These are phyloP conservation scores for Sarcoramphus papa DNA, from an alignment of 2,797 vertebrate species.

Conservation along the genomic window DNA sequence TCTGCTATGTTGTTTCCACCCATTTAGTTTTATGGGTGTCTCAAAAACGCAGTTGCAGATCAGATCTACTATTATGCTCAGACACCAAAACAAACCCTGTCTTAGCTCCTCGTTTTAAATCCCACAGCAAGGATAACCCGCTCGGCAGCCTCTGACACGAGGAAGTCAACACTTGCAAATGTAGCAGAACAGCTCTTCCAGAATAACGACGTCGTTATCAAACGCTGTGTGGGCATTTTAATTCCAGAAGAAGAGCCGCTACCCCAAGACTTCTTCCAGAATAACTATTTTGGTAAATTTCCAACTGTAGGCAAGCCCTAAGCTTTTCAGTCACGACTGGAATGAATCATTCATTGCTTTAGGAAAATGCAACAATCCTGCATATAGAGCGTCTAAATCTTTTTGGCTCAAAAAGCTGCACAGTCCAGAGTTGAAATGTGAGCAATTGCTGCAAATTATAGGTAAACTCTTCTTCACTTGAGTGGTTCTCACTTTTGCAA, in stretches of 20 bases:
- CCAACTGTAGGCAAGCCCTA: slow-evolving; percentile 58
- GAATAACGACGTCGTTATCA: neutral
- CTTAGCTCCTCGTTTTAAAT: neutral
- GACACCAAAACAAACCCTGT: slow-evolving; percentile 13
- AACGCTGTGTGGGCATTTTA: slow-evolving; percentile 46
- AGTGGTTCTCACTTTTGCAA: neutral
- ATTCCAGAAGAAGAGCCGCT: slow-evolving; percentile 23
- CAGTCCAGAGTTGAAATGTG: neutral
- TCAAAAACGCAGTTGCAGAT: neutral
- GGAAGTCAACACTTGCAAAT: slow-evolving; percentile 32
- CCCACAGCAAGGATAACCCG: neutral
- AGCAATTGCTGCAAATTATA: slow-evolving; percentile 1
- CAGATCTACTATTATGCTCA: neutral
- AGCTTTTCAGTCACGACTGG: slow-evolving; percentile 64
- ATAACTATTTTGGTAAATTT: slow-evolving; percentile 66
- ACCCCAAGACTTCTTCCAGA: slow-evolving; percentile 54
- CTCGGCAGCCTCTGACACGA: neutral
- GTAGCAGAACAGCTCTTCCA: neutral
- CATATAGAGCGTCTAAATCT: slow-evolving; percentile 6
- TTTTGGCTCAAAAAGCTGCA: slow-evolving; percentile 17
- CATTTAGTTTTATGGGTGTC: neutral
- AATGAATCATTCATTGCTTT: slow-evolving; percentile 63
- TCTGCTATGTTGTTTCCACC: neutral
- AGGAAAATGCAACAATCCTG: slow-evolving; percentile 34
- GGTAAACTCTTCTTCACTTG: neutral